These are phyloP conservation scores for Vidua macroura DNA, from an alignment of 2,113 vertebrate genomes.

Conservation along the genomic window DNA sequence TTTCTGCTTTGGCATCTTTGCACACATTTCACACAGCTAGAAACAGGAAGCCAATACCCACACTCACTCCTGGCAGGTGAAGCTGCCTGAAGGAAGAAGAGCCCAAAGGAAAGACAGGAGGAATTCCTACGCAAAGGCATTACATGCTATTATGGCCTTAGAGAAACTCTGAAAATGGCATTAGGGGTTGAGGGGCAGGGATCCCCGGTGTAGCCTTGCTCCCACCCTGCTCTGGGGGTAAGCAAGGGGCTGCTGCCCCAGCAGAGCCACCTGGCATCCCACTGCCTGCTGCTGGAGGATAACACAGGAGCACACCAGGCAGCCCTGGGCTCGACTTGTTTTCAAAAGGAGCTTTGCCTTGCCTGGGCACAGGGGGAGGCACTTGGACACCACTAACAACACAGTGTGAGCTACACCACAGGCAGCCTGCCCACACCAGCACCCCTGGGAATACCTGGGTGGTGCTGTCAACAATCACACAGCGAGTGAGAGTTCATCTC, in stretches of 20 bases:
- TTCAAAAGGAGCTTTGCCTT: background rate
- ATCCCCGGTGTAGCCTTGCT: rapidly evolving
- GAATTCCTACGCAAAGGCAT: background rate
- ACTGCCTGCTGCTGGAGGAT: background rate
- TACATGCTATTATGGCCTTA: background rate
- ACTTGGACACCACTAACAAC: background rate
- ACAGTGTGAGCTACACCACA: background rate
- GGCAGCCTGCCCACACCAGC: background rate
- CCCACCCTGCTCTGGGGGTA: rapidly evolving
- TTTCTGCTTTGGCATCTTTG: background rate
- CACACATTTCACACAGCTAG: background rate
- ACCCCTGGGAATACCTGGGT: background rate
- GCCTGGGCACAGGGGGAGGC: rapidly evolving
- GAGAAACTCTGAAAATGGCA: background rate
- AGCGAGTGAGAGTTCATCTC: rapidly evolving
- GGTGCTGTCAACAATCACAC: background rate
- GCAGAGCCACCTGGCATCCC: rapidly evolving
- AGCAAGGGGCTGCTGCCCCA: background rate
- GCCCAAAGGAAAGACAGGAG: background rate
- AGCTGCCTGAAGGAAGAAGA: background rate
- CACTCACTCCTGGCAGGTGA: background rate
- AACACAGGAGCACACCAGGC: rapidly evolving
- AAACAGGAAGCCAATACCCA: background rate
- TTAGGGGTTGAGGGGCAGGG: background rate
- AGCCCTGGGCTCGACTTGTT: background rate